Base-by-base conservation (phyloP, 2,888 invertebrate genomes). In the Schizotus pectinicornis region DNA sequence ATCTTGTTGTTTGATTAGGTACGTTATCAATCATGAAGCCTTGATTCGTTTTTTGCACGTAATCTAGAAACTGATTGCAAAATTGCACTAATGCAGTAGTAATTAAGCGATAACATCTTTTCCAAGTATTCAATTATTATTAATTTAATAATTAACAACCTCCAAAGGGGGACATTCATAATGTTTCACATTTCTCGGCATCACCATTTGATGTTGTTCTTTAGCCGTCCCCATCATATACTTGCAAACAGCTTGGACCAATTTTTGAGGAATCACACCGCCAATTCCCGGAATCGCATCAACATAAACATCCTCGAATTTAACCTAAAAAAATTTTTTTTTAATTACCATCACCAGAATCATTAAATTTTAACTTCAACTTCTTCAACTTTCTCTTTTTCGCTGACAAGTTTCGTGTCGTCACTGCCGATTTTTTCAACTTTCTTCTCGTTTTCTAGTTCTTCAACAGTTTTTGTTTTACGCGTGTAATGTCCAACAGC, bases 101-200 rank as follows among this genome's bases (percentile, higher is more conserved):
- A n/a, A n/a, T n/a, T n/a, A n/a, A n/a, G n/a, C n/a, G n/a, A n/a
- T n/a, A n/a, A n/a, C n/a, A n/a, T n/a, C n/a, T n/a, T n/a, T n/a
- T n/a, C n/a, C n/a, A n/a, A n/a, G n/a, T n/a, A n/a, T n/a, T n/a
- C 22, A 22, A 22, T 22, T n/a, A n/a, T n/a, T n/a, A n/a, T 3
- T 22, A 22, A 22, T 22, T 22, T 22, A 22, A 22, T 69, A 64
- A 36, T 72, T 62, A 8, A 64, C 32, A 38, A 76, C 74, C 64
- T 89, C 88, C 61, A 90, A 70, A 0, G 88, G 86, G 0, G 90
- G 90, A 64, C 89, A 90, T 47, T 86, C 80, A 65, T 85, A 86
- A 66, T 90, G 89, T 2, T 87, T 79, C 2, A 90, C 81, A 70
- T 90, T 89, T 65, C 90, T 82, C 0, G 90, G 89, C 83, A 89